Percentiles rank a stretch among this genome's conserved stretches.
Evolutionary conservation across 2,888 invertebrate species (phyloP).

Genomic region (Caenorhabditis drosophilae): DNA sequence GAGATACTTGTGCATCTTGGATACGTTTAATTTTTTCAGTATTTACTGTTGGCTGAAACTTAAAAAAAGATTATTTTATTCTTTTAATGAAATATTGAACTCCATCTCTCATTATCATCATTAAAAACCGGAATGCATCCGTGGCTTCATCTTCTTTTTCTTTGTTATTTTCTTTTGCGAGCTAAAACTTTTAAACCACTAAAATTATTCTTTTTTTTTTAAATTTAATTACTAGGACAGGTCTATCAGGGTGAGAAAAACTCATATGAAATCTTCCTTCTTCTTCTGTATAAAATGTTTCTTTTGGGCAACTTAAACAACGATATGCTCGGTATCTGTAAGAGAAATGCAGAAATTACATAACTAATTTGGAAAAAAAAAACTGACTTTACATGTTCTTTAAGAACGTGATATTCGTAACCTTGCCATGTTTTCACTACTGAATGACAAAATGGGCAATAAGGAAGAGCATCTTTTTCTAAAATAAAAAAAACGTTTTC

Average conservation of each 20-base stretch:
- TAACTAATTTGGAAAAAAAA: background rate
- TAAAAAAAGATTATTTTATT: conserved; percentile 5
- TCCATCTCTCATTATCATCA: conserved; percentile 31
- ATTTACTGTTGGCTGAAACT: conserved; percentile 18
- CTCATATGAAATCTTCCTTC: conserved; percentile 41
- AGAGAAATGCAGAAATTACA: too few relatives aligned
- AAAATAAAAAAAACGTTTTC: background rate
- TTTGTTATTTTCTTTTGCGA: conserved; percentile 10
- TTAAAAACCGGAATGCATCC: conserved; percentile 12
- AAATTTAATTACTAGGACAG: conserved; percentile 5
- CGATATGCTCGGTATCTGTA: conserved; percentile 44
- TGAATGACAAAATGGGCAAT: conserved; percentile 36
- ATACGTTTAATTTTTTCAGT: background rate
- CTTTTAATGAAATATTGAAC: conserved; percentile 15
- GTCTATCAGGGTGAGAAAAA: conserved; percentile 13
- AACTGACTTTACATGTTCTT: conserved; percentile 40
- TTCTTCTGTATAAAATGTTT: conserved; percentile 43
- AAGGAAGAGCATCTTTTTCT: conserved; percentile 26
- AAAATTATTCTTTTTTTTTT: background rate
- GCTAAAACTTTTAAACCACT: conserved; percentile 15
- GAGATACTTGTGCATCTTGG: conserved; percentile 15
- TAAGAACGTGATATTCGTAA: conserved; percentile 44
- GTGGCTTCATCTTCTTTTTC: conserved; percentile 6
- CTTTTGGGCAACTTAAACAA: conserved; percentile 41
- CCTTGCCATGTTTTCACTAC: conserved; percentile 43